Conservation (phyloP, 2,797 vertebrate genomes). For the Lycodopsis pacificus region DNA sequence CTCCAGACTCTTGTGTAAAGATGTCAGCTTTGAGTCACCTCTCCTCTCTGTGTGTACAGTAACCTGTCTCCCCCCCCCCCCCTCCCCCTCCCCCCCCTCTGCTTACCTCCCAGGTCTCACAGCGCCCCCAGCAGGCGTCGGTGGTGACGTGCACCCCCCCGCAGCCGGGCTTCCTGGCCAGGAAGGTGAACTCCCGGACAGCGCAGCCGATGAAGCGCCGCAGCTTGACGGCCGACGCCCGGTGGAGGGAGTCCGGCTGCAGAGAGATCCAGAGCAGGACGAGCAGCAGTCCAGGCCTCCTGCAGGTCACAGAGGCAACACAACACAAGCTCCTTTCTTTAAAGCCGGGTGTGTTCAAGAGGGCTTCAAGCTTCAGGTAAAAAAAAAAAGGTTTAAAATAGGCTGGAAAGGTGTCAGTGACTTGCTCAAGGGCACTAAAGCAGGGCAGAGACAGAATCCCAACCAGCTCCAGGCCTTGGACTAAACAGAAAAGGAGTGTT, state of each 20-base stretch:
- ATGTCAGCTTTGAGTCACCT: constrained; percentile 8
- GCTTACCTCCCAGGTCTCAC: constrained; percentile 97
- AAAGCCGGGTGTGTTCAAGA: not conserved
- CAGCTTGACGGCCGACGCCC: constrained; percentile 80
- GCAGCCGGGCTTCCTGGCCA: constrained; percentile 92
- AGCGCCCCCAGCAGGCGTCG: constrained; percentile 97
- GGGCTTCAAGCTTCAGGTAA: too few relatives aligned
- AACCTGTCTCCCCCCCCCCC: too few relatives aligned
- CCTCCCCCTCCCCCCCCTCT: too few relatives aligned
- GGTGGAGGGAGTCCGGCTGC: constrained; percentile 44
- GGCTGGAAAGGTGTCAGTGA: not conserved
- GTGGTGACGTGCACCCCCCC: constrained; percentile 89
- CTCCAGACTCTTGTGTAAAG: constrained; percentile 23
- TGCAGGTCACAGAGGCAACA: not conserved
- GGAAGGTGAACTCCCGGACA: constrained; percentile 92
- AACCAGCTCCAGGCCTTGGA: not conserved
- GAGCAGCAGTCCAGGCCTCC: constrained; percentile 34
- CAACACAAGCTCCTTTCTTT: too few relatives aligned
- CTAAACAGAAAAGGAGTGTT: not conserved
- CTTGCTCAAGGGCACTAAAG: not conserved
- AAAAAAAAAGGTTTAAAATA: not conserved
- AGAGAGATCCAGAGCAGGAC: constrained; percentile 50
- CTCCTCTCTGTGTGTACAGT: too few relatives aligned
- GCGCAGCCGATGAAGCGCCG: constrained; percentile 91
- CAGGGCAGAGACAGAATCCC: not conserved